Base-by-base conservation (phyloP, 1,140 invertebrate genomes). In the Ceratina australensis region DNA sequence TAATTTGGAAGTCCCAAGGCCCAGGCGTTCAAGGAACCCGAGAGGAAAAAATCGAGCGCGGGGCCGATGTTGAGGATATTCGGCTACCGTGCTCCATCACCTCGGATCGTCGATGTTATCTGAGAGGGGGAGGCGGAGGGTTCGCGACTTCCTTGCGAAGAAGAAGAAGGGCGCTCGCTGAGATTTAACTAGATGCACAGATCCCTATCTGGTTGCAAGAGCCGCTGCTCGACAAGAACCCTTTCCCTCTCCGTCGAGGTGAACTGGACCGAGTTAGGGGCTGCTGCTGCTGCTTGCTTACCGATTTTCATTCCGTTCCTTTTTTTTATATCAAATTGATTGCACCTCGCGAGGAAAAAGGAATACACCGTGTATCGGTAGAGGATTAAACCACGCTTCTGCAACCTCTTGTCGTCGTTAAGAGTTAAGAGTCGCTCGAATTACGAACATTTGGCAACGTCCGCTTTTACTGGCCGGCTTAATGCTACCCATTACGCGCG, bases 111-210 rank as follows among this genome's bases (percentile, higher is more conserved):
- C 75, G 75, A 81, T 76, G 60, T 82, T 78, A 85, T 85, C 83
- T 49, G 56, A 72, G 79, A 72, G 65, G 24, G 22, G 65, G 26
- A 26, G 18, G n/a, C 64, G 8, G 50, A 33, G 33, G 42, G 78
- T 78, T 64, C 78, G 69, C 74, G 65, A 66, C 64, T 79, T 52
- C 61, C 20, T 24, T 49, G 59, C 68, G 56, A 15, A 16, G 22
- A 26, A 16, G 22, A 26, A 16, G 18, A 20, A 33, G 28, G 42
- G 18, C 63, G 18, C 42, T 52, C 50, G 18, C 59, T 47, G 68
- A 78, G 72, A 84, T 84, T 85, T 81, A 81, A 82, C 79, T 80
- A 84, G 75, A 78, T 79, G 83, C 79, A 60, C 65, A 76, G 79
- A 84, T 85, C 22, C 67, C 68, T 81, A 83, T 84, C 81, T 83